Conservation (phyloP, 2,113 vertebrate genomes). For the Elephas maximus region DNA sequence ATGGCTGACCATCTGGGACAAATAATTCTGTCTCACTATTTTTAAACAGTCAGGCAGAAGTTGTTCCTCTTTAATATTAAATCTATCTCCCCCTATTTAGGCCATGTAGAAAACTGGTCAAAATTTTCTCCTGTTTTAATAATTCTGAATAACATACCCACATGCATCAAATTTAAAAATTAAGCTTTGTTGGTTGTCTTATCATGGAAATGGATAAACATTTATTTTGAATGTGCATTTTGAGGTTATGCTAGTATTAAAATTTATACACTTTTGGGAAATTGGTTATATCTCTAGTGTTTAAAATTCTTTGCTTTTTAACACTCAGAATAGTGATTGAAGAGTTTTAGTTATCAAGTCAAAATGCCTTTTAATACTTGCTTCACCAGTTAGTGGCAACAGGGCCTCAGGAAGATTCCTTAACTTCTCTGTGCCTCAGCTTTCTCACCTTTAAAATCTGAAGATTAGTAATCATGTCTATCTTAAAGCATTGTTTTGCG, state of each 20-base stretch:
- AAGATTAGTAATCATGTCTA: neutral
- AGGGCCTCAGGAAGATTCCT: neutral
- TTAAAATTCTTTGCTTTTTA: neutral
- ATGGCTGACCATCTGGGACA: neutral
- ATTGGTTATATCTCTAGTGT: neutral
- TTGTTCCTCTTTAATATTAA: neutral
- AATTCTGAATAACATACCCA: neutral
- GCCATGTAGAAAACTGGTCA: neutral
- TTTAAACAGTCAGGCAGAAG: neutral
- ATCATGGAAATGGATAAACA: neutral
- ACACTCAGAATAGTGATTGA: neutral
- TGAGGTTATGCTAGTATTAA: neutral
- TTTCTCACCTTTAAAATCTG: neutral
- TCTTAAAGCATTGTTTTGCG: neutral
- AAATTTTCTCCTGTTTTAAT: neutral
- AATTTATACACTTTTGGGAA: neutral
- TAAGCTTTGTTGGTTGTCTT: neutral
- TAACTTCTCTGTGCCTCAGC: neutral
- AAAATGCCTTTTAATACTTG: neutral
- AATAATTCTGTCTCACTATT: constrained; percentile 8
- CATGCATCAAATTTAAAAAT: neutral
- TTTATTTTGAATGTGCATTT: neutral
- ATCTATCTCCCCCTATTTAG: neutral
- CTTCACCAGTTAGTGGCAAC: neutral
- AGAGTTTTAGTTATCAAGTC: neutral